Conservation (phyloP, 2,797 vertebrate genomes). For the Acrossocheilus wenchowensis region DNA sequence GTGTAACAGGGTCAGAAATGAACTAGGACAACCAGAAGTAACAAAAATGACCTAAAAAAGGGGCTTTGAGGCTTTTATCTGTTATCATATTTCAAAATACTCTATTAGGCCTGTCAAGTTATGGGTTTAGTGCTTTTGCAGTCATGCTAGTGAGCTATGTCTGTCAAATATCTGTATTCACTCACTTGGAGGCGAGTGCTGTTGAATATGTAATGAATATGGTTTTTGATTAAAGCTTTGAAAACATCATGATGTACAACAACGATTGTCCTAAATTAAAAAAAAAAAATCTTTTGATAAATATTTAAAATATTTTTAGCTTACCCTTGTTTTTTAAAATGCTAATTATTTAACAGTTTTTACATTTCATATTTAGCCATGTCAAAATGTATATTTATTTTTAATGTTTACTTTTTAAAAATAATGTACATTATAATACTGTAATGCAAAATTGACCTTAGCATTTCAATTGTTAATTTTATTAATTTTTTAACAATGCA, state of each 20-base stretch:
- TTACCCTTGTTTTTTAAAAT: not conserved
- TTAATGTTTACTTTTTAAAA: not conserved
- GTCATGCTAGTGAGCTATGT: constrained; percentile 5
- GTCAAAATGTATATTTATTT: not conserved
- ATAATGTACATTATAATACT: not conserved
- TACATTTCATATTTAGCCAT: not conserved
- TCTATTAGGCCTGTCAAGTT: not conserved
- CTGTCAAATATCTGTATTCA: constrained; percentile 1
- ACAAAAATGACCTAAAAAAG: not conserved
- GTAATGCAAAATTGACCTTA: not conserved
- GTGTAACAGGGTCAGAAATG: not conserved
- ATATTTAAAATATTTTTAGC: not conserved
- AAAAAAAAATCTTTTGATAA: not conserved
- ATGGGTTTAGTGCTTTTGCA: constrained; percentile 2
- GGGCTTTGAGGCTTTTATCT: not conserved
- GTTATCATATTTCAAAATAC: not conserved
- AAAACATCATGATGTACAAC: not conserved
- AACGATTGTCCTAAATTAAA: not conserved
- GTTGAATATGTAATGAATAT: not conserved
- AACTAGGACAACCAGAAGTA: not conserved
- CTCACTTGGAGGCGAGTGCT: not conserved
- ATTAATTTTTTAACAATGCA: not conserved
- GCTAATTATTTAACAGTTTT: no score
- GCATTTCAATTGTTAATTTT: not conserved
- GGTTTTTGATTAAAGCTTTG: not conserved